These are phyloP conservation scores for Collichthys lucidus DNA, from an alignment of 2,113 vertebrate species.

Conservation along the genomic window DNA sequence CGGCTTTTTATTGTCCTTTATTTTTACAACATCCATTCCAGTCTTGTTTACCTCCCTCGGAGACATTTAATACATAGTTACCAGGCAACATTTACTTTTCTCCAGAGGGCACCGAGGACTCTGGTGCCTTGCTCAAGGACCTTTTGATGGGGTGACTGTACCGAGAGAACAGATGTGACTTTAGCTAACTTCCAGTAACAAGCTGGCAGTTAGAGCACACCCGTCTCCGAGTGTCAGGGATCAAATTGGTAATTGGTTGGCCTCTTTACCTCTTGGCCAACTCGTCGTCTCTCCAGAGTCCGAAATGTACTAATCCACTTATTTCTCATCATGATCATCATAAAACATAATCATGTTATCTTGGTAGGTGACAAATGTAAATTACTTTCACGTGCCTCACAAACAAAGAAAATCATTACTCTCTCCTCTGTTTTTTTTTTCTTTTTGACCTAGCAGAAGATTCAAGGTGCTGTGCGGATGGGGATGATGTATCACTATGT, in stretches of 20 bases:
- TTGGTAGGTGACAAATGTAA: conserved; percentile 61
- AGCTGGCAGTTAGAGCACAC: conserved; percentile 37
- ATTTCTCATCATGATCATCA: conserved; percentile 56
- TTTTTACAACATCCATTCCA: not conserved
- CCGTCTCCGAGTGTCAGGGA: conserved; percentile 40
- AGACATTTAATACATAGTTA: conserved; percentile 20
- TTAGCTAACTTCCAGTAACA: conserved; percentile 49
- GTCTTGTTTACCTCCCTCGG: conserved; percentile 10
- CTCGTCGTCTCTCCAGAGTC: conserved; percentile 44
- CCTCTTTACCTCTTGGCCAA: conserved; percentile 48
- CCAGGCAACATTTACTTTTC: conserved; percentile 27
- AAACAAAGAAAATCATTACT: conserved; percentile 58
- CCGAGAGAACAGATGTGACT: conserved; percentile 38
- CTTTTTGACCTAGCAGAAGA: conserved; percentile 49
- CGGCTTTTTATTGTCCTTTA: not conserved
- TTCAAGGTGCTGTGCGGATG: conserved; percentile 55
- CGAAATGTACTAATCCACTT: conserved; percentile 53
- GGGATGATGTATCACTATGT: conserved; percentile 68
- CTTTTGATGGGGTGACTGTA: conserved; percentile 13
- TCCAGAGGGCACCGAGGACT: conserved; percentile 11
- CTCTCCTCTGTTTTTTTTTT: conserved; percentile 48
- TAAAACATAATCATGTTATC: conserved; percentile 62
- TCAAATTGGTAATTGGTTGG: conserved; percentile 64
- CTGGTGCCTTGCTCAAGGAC: conserved; percentile 50
- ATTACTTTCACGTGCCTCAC: conserved; percentile 41